Evolutionary conservation across 64 coral and sea anemone genomes (phyloP).

Genomic region (Pocillopora verrucosa): DNA sequence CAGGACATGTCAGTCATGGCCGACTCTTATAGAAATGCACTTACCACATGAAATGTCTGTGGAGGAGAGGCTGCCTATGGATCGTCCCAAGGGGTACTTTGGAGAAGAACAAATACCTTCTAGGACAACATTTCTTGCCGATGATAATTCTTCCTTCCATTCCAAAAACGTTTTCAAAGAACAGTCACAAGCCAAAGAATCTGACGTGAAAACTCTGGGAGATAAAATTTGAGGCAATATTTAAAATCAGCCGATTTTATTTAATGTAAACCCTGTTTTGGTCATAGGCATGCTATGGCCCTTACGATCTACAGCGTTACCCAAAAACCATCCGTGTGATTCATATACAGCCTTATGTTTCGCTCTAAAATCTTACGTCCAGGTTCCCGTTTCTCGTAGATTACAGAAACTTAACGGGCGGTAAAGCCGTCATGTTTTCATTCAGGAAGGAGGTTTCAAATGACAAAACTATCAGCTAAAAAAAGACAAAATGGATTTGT

Average conservation of each 20-base stretch:
- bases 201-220: slow-evolving; percentile 16
- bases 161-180: not conserved
- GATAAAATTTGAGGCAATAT: not conserved
- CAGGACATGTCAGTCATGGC: too few relatives aligned
- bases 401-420: too few relatives aligned
- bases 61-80: slow-evolving; percentile 1
- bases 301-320: too few relatives aligned
- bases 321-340: too few relatives aligned
- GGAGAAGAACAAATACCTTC: slow-evolving; percentile 14
- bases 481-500: too few relatives aligned
- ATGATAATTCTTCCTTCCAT: not conserved
- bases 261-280: not conserved
- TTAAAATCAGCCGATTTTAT: not conserved
- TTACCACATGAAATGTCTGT: slow-evolving; percentile 8
- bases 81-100: not conserved
- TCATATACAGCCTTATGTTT: too few relatives aligned
- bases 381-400: too few relatives aligned
- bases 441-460: too few relatives aligned
- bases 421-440: too few relatives aligned
- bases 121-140: not conserved
- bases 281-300: too few relatives aligned
- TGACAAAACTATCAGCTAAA: too few relatives aligned
- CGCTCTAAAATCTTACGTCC: too few relatives aligned
- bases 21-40: not conserved
- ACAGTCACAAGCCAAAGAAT: slow-evolving; percentile 12